Conservation (phyloP, 2,797 vertebrate species). For the Karalla daura region DNA sequence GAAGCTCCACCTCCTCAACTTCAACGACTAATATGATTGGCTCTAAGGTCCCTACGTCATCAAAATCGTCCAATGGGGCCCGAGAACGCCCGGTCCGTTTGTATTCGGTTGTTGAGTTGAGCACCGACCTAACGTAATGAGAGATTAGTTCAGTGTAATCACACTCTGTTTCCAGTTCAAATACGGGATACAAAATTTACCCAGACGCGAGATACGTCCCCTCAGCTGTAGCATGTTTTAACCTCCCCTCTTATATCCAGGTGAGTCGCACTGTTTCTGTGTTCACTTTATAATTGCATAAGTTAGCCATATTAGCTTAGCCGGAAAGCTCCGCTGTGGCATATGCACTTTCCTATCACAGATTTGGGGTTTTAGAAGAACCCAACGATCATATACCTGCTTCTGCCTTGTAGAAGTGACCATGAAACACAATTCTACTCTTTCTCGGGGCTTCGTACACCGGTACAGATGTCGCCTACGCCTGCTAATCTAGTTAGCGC, state of each 20-base stretch:
- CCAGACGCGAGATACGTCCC: neutral
- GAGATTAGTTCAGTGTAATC: slow-evolving; percentile 58
- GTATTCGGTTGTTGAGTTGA: slow-evolving; percentile 64
- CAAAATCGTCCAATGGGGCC: slow-evolving; percentile 51
- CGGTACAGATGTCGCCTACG: neutral
- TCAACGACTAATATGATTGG: slow-evolving; percentile 53
- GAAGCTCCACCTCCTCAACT: slow-evolving; percentile 1
- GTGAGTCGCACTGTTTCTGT: slow-evolving; percentile 38
- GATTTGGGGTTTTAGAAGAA: slow-evolving; percentile 4
- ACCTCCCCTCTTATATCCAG: slow-evolving; percentile 10
- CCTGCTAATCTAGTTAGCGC: slow-evolving; percentile 39
- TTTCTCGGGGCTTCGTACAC: rapidly evolving
- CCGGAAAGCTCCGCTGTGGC: slow-evolving; percentile 25
- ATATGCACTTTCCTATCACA: neutral
- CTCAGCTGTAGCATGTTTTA: slow-evolving; percentile 23
- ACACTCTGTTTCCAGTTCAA: neutral
- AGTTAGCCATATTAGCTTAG: slow-evolving; percentile 57
- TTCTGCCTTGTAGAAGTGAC: neutral
- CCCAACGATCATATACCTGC: rapidly evolving
- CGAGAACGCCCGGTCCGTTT: slow-evolving; percentile 42
- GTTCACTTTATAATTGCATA: neutral
- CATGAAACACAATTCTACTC: neutral
- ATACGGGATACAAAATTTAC: neutral
- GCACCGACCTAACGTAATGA: slow-evolving; percentile 15
- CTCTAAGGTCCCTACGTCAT: slow-evolving; percentile 31